Evolutionary conservation across 2,113 vertebrate genomes (phyloP).

Genomic region (Grantiella picta): DNA sequence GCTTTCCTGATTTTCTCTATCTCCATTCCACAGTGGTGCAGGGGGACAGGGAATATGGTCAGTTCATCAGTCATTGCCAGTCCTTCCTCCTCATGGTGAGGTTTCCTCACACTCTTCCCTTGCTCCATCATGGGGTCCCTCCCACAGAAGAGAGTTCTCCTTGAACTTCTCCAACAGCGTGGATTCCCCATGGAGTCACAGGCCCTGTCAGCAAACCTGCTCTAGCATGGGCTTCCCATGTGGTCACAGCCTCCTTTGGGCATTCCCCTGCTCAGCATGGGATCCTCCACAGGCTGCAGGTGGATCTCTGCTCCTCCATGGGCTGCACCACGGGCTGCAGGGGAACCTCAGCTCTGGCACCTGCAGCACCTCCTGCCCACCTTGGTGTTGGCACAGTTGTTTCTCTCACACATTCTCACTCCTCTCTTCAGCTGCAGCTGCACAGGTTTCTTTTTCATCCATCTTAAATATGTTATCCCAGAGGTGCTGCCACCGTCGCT

Average conservation of each 20-base stretch:
- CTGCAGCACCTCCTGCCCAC: not conserved
- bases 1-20: not conserved
- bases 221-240: not conserved
- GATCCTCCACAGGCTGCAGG: not conserved
- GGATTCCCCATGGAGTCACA: not conserved
- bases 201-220: not conserved
- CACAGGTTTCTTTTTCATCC: not conserved
- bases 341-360: not conserved
- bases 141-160: not conserved
- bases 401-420: not conserved
- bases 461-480: rapidly evolving
- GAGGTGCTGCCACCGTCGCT: rapidly evolving
- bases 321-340: not conserved
- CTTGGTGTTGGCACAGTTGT: not conserved
- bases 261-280: not conserved
- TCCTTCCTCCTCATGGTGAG: not conserved
- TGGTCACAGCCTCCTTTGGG: not conserved
- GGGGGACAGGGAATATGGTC: not conserved
- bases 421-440: not conserved
- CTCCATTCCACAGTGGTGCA: not conserved
- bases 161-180: not conserved
- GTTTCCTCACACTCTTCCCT: not conserved
- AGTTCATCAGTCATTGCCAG: not conserved
- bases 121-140: not conserved
- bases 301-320: not conserved